These are phyloP conservation scores for Macrochelys suwanniensis DNA, from an alignment of 2,797 vertebrate species.

Conservation along the genomic window DNA sequence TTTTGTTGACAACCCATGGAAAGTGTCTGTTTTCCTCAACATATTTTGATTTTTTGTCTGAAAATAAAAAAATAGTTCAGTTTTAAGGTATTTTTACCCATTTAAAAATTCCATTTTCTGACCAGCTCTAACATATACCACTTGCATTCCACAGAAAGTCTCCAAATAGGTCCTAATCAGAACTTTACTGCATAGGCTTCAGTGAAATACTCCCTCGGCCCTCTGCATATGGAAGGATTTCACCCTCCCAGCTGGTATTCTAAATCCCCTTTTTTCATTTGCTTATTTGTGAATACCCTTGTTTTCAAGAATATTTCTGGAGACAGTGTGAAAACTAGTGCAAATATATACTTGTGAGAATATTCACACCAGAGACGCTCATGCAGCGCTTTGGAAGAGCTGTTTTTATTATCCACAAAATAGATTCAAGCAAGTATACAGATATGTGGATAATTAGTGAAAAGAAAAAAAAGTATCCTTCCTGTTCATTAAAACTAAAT, in stretches of 20 bases:
- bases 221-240: background rate
- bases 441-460: background rate
- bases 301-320: background rate
- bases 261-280: background rate
- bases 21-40: background rate
- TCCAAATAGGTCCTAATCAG: background rate
- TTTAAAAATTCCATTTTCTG: background rate
- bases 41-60: background rate
- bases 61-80: background rate
- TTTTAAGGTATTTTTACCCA: background rate
- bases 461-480: background rate
- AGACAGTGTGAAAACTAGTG: background rate
- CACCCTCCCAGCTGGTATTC: background rate
- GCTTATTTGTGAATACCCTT: background rate
- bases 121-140: accelerated
- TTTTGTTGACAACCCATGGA: background rate
- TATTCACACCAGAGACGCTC: background rate
- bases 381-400: background rate
- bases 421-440: background rate
- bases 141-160: background rate
- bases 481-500: background rate
- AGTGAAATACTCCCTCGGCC: background rate
- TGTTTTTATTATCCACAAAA: background rate
- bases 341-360: slow-evolving; percentile 30
- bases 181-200: background rate